Percentiles rank a stretch among this genome's conserved stretches.
Evolutionary conservation across 2,888 invertebrate genomes (phyloP).

Genomic region (Sialis lutaria): DNA sequence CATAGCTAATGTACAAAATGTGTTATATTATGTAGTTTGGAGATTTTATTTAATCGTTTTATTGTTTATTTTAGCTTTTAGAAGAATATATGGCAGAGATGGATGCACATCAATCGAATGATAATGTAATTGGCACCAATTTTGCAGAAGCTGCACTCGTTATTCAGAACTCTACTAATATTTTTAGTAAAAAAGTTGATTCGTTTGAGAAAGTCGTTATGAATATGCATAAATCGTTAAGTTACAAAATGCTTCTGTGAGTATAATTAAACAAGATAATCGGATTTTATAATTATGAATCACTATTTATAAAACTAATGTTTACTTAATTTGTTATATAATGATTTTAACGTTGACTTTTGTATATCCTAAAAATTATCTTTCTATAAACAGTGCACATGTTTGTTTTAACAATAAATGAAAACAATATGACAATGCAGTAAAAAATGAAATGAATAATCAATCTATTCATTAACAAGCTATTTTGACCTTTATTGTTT

Average conservation of each 20-base stretch:
- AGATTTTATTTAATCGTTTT: slow-evolving; percentile 2
- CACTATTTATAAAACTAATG: too few species aligned
- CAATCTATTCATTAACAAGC: too few species aligned
- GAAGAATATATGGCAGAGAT: slow-evolving; percentile 38
- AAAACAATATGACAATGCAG: too few species aligned
- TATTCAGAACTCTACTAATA: slow-evolving; percentile 50
- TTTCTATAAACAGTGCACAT: too few species aligned
- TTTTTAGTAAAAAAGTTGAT: slow-evolving; percentile 61
- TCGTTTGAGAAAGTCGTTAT: slow-evolving; percentile 30
- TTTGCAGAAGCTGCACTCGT: slow-evolving; percentile 64
- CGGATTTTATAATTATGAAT: too few species aligned
- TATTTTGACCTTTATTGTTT: too few species aligned
- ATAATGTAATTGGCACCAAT: slow-evolving; percentile 36
- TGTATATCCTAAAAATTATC: too few species aligned
- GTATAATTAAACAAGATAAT: slow-evolving; percentile 8
- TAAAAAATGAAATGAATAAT: too few species aligned
- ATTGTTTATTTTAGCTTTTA: slow-evolving; percentile 27
- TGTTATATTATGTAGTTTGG: neutral
- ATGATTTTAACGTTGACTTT: neutral
- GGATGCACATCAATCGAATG: slow-evolving; percentile 23
- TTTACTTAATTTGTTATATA: neutral
- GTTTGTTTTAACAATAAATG: too few species aligned
- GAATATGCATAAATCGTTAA: slow-evolving; percentile 24
- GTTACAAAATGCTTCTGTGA: slow-evolving; percentile 16
- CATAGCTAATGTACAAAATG: neutral